Base-by-base conservation (phyloP, 2,888 invertebrate genomes). In the Ectemnius continuus region DNA sequence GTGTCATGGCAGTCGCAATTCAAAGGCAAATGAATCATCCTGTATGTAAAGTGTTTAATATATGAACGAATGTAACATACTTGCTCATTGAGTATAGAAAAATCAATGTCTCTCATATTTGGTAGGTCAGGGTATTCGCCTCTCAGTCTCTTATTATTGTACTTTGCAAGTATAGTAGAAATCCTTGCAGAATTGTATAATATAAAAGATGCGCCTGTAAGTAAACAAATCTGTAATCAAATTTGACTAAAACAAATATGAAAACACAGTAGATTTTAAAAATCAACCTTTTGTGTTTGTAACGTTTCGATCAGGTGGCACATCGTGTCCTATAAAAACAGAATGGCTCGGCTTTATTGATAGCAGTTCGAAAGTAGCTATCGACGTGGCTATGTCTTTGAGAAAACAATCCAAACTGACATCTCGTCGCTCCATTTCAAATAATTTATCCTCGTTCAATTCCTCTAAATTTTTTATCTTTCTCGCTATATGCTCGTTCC, bases 131-230 rank as follows among this genome's bases (percentile, higher is more conserved):
- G 94, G 89, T 95, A 95, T 3, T 89, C 86, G 1, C 93, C 93
- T 14, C 90, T 88, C 3, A 78, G 71, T 4, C 94, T 93, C 86
- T 92, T 93, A 8, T 93, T 91, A 76, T 93, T 91, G 87, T 94
- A 96, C 75, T 93, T 94, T 81, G 93, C 92, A 70, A 95, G 91
- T 65, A 96, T 92, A 0, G 94, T 93, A 83, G 94, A 93, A 64
- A 96, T 87, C 78, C 96, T 93, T 0, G 95, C 96, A 87, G 94
- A 94, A 87, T 97, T 97, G 89, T 97, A 96, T 36, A 96, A 91
- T 70, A 96, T 93, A 89, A 96, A 96, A 28, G 94, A 92, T 47
- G 95, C 94, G 65, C 95, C 95, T 95, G 70, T 67, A 81, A 70
- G 64, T 58, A 66, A 18, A 59, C 2, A 61, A 23, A 3, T 52